A percentile compares a stretch with the other conserved stretches of the same genome.
Conservation (phyloP, 2,888 invertebrate species). For the Sphinx pinastri region DNA sequence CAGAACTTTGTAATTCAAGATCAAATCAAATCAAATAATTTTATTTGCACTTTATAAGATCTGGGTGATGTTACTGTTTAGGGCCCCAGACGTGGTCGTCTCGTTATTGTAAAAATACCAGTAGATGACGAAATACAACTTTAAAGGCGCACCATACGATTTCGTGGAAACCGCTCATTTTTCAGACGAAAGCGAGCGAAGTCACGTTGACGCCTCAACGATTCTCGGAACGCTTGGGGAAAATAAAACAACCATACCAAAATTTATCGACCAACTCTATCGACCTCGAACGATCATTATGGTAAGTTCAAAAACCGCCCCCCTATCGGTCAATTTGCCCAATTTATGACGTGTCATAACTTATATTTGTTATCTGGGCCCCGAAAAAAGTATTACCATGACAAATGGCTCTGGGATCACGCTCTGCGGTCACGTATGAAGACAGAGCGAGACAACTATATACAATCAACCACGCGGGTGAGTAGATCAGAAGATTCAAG, state of each 20-base stretch:
- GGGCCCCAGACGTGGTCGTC: too few relatives aligned
- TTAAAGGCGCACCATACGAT: background rate
- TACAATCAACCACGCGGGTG: conserved; percentile 29
- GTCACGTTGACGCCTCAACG: background rate
- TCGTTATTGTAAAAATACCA: too few relatives aligned
- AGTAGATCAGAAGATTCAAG: conserved; percentile 58
- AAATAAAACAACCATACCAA: conserved; percentile 8
- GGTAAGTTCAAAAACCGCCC: conserved; percentile 6
- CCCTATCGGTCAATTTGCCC: conserved; percentile 44
- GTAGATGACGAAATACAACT: background rate
- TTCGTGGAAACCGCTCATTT: background rate
- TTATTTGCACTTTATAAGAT: too few relatives aligned
- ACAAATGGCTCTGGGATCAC: conserved; percentile 69
- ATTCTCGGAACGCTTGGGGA: background rate
- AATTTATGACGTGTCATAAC: conserved; percentile 70
- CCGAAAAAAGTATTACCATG: conserved; percentile 66
- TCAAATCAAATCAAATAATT: too few relatives aligned
- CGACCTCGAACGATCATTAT: conserved; percentile 6
- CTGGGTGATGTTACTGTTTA: too few relatives aligned
- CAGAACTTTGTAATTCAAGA: too few relatives aligned
- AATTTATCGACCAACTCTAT: conserved; percentile 11
- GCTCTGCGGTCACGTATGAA: conserved; percentile 36
- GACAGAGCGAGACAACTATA: conserved; percentile 42
- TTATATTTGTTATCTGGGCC: conserved; percentile 65
- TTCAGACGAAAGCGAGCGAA: background rate